Evolutionary conservation across 2,113 vertebrate genomes (phyloP), one percentile per base, ranked within the genome.

Genomic region (Gallinago jamesoni): DNA sequence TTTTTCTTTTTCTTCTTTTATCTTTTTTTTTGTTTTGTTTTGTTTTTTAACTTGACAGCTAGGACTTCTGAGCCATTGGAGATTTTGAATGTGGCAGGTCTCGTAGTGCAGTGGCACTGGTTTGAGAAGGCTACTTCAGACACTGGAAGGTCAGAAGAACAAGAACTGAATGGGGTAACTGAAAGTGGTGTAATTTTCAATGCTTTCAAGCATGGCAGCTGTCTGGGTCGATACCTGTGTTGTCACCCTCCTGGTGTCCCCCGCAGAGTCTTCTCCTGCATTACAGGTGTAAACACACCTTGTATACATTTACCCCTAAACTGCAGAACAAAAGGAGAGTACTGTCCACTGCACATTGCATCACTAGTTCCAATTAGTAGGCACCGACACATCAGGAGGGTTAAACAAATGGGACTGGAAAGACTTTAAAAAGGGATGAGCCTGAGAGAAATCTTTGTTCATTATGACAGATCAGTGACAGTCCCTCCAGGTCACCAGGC

Each of bases 111-210:
- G 90, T 76, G 90, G 97, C 96, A 97, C 97, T 91, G 94, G 73
- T 78, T 89, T 92, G 73, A 93, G 91, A 97, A 97, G 96, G 96
- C 96, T 97, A 68, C 74, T 84, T 76, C 41, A 60, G 97, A 97
- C 87, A 93, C 75, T 67, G 82, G 96, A 92, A 94, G 89, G 94
- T 96, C 94, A 94, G 85, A 94, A 73, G 84, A 95, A 81, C 53
- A 60, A 94, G 88, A 95, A 95, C 73, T 7, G 31, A 89, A 77
- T 5, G 30, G 92, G 57, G 63, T 52, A 81, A 87, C 63, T 60
- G 93, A 86, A 91, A 96, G 93, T 31, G 25, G 93, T 84, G 95
- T 89, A 56, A 27, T 80, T 84, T 85, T 93, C 93, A 77, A 21
- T 75, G 84, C 84, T 82, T 52, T 82, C 75, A 77, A 66, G 91